Evolutionary conservation across 2,797 vertebrate genomes (phyloP).

Genomic region (Cirrhinus molitorella): DNA sequence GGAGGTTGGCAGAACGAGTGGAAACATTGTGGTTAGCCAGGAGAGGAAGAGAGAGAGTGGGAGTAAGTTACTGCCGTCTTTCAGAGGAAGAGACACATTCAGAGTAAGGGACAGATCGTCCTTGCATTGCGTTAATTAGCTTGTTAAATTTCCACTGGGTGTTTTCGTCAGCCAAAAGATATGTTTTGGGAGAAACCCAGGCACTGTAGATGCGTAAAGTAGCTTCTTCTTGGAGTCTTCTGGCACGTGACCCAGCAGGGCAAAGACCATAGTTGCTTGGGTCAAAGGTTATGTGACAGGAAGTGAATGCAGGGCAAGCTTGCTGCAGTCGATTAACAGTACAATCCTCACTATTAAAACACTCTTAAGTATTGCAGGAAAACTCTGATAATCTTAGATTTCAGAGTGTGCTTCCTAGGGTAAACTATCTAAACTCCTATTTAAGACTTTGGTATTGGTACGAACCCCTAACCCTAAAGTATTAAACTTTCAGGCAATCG

Average conservation of each 20-base stretch:
- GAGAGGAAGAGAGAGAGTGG: conserved; percentile 34
- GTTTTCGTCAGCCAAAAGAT: not conserved
- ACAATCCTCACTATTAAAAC: not conserved
- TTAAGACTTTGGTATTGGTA: no score
- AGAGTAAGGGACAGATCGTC: not conserved
- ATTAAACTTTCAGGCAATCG: not conserved
- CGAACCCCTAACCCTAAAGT: no score
- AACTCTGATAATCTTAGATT: not conserved
- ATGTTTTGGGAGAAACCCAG: not conserved
- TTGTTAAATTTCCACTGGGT: not conserved
- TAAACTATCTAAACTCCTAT: not conserved
- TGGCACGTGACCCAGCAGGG: conserved; percentile 61
- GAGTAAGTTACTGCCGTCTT: not conserved
- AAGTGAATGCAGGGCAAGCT: conserved; percentile 64
- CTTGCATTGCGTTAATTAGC: not conserved
- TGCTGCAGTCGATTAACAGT: not conserved
- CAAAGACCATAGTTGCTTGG: conserved; percentile 59
- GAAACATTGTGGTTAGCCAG: conserved; percentile 51
- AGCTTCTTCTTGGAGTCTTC: not conserved
- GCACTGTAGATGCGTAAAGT: not conserved
- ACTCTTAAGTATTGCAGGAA: not conserved
- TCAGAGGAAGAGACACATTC: not conserved
- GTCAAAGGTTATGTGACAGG: conserved; percentile 72
- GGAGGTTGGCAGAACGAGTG: conserved; percentile 49
- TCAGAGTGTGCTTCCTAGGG: not conserved